Percentiles rank a stretch among this genome's conserved stretches.
Evolutionary conservation across 2,797 vertebrate genomes (phyloP).

Genomic region (Parauchenoglanis ngamensis): DNA sequence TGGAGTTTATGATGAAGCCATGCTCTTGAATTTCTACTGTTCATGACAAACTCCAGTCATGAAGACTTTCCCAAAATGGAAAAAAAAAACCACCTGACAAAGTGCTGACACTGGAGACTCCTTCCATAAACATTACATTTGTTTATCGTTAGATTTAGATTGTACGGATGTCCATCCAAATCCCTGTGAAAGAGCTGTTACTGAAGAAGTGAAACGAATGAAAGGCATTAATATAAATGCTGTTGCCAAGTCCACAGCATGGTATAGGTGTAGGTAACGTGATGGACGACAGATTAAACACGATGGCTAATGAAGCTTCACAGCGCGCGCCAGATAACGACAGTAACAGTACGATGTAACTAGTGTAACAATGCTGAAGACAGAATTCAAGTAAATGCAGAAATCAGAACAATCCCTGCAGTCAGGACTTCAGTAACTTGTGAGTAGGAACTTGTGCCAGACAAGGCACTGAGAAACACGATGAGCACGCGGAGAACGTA

Average conservation of each 20-base stretch:
- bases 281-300: neutral
- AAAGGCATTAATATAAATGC: neutral
- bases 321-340: neutral
- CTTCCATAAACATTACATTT: neutral
- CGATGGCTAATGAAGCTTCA: neutral
- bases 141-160: neutral
- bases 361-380: neutral
- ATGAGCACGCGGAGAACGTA: too few species aligned
- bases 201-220: neutral
- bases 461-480: neutral
- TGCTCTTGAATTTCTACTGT: neutral
- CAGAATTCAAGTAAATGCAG: constrained; percentile 16
- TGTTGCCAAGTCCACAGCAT: neutral
- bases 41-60: neutral
- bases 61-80: neutral
- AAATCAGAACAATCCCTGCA: neutral
- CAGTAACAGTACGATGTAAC: neutral
- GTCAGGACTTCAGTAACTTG: neutral
- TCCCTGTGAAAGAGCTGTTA: neutral
- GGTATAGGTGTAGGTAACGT: too few species aligned
- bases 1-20: neutral
- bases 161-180: neutral
- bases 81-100: neutral
- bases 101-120: neutral
- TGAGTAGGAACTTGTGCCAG: neutral